Evolutionary conservation across 2,888 invertebrate genomes (phyloP).

Genomic region (Callyntrura guangdongensis): DNA sequence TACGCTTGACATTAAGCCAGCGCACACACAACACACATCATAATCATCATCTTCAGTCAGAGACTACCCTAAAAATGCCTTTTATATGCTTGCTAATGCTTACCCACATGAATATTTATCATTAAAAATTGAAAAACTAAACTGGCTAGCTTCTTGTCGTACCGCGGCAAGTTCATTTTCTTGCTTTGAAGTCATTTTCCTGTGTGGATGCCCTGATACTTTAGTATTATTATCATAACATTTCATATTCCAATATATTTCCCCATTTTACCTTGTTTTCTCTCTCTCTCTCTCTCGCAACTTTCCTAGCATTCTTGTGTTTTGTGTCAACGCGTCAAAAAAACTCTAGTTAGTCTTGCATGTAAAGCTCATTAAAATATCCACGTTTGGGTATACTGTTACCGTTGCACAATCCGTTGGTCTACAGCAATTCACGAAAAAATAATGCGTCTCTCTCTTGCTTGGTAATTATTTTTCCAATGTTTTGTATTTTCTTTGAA

Average conservation of each 20-base stretch:
- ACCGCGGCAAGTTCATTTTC: conserved; percentile 64
- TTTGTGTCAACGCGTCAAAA: conserved; percentile 70
- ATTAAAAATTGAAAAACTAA: conserved; percentile 64
- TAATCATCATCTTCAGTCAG: conserved; percentile 26
- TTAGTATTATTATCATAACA: conserved; percentile 29
- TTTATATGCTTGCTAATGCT: conserved; percentile 58
- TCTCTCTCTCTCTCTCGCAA: conserved; percentile 23
- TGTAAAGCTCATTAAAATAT: conserved; percentile 71
- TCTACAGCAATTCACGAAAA: conserved; percentile 33
- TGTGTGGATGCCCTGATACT: conserved; percentile 55
- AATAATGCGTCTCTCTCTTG: not conserved
- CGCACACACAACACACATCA: conserved; percentile 57
- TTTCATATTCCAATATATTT: conserved; percentile 57
- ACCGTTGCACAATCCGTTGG: conserved; percentile 6
- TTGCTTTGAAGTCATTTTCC: conserved; percentile 64
- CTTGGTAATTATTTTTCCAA: conserved; percentile 29
- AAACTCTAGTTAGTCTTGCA: conserved; percentile 32
- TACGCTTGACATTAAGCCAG: conserved; percentile 68
- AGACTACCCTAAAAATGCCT: conserved; percentile 66
- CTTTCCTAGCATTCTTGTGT: conserved; percentile 46
- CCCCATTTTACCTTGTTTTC: conserved; percentile 71
- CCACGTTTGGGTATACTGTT: conserved; percentile 59
- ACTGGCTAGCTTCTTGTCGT: conserved; percentile 25
- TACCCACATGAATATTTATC: conserved; percentile 74
- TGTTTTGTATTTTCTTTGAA: conserved; percentile 44